phyloP scores from a whole-genome alignment of 1,140 invertebrate species.

The Panonychus citri region DNA sequence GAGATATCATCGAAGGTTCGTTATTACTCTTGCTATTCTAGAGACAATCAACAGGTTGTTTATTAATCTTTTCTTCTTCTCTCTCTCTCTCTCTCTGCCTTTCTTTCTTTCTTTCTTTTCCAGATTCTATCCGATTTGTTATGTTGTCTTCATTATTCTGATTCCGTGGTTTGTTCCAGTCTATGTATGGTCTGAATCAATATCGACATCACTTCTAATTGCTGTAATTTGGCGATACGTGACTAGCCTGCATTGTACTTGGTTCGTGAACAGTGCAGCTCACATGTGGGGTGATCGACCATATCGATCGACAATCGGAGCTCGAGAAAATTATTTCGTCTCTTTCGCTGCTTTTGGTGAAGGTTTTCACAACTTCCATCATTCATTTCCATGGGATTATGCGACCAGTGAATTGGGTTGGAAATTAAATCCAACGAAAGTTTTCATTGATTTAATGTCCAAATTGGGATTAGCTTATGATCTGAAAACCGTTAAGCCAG shows the following conservation, averaged over 20 bases:
- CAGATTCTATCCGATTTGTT: conserved; percentile 1
- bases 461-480: conserved; percentile 70
- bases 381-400: conserved; percentile 2
- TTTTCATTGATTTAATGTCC: conserved; percentile 62
- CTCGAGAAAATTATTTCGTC: conserved; percentile 28
- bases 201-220: background rate
- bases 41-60: background rate
- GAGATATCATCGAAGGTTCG: conserved; percentile 48
- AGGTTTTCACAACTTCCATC: conserved; percentile 19
- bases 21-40: too few relatives aligned
- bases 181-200: background rate
- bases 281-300: conserved; percentile 24
- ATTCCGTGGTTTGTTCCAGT: background rate
- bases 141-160: background rate
- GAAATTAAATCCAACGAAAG: conserved; percentile 43
- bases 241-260: conserved; percentile 45
- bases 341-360: conserved; percentile 29
- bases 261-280: conserved; percentile 38
- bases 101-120: background rate
- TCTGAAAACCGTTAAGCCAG: conserved; percentile 29
- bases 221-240: conserved; percentile 20
- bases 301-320: conserved; percentile 27
- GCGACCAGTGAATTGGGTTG: background rate
- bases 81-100: background rate
- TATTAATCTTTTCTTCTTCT: background rate